Conservation (phyloP, 2,888 invertebrate species). For the Nomada ruficornis region DNA sequence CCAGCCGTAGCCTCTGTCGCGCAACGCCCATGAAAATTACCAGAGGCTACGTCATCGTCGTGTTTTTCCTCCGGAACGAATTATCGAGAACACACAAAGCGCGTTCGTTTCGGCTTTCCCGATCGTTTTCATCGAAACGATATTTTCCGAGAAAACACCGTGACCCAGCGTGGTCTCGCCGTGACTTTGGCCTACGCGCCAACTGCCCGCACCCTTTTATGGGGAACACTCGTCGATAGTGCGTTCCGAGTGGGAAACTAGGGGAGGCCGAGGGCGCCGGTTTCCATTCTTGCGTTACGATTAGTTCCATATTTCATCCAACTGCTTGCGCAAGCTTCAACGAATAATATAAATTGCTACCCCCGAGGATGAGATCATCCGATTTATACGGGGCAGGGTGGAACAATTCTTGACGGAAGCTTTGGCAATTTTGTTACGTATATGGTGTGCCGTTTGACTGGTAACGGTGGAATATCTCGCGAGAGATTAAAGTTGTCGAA, state of each 20-base stretch:
- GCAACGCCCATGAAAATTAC: slow-evolving; percentile 16
- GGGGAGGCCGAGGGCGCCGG: slow-evolving; percentile 53
- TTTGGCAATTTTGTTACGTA: no score
- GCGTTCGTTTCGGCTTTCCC: no score
- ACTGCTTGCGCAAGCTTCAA: background rate
- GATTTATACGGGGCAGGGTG: slow-evolving; percentile 1
- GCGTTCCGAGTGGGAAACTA: slow-evolving; percentile 25
- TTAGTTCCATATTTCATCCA: slow-evolving; percentile 20
- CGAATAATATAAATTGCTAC: background rate
- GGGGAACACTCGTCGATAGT: slow-evolving; percentile 50
- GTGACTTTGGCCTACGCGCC: slow-evolving; percentile 71
- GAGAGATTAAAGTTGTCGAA: no score
- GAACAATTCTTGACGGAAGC: background rate
- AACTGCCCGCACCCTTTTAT: slow-evolving; percentile 53
- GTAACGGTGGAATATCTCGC: no score
- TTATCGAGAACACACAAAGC: background rate
- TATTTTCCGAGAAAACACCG: slow-evolving; percentile 70
- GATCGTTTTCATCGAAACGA: slow-evolving; percentile 58
- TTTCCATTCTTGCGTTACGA: slow-evolving; percentile 48
- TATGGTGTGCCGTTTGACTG: no score
- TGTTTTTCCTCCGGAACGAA: background rate
- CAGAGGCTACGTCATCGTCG: background rate
- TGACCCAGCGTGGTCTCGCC: slow-evolving; percentile 35
- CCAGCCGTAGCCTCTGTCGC: background rate
- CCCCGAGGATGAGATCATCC: background rate